A percentile compares a stretch with the other conserved stretches of the same genome.
phyloP scores from a whole-genome alignment of 2,113 vertebrate species.

The Myanophis thanlyinensis region DNA sequence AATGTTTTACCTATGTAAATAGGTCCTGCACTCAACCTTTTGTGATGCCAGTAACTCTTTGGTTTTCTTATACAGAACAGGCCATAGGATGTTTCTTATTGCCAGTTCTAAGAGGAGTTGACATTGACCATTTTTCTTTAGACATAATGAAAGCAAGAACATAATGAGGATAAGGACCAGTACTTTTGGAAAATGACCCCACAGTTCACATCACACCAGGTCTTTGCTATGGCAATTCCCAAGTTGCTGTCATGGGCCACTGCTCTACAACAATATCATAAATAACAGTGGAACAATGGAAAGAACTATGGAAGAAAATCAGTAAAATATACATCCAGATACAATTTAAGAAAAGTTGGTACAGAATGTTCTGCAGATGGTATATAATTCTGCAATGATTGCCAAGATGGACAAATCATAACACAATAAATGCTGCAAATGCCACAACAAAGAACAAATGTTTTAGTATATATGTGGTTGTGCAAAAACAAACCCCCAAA shows the following conservation, averaged over 20 bases:
- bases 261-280: background rate
- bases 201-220: background rate
- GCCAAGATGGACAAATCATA: background rate
- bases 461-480: background rate
- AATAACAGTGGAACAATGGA: background rate
- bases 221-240: background rate
- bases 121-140: background rate
- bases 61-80: background rate
- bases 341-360: background rate
- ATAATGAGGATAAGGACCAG: background rate
- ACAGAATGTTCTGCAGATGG: background rate
- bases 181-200: background rate
- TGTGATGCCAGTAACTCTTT: background rate
- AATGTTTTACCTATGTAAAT: background rate
- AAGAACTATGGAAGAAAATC: background rate
- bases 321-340: background rate
- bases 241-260: background rate
- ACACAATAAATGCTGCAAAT: background rate
- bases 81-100: background rate
- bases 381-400: background rate
- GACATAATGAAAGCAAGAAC: background rate
- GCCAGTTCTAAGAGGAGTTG: background rate
- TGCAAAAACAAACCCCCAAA: background rate
- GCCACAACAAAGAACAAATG: background rate
- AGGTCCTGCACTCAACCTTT: background rate